phyloP scores from a whole-genome alignment of 2,113 vertebrate species.

The Centropus unirufus region DNA sequence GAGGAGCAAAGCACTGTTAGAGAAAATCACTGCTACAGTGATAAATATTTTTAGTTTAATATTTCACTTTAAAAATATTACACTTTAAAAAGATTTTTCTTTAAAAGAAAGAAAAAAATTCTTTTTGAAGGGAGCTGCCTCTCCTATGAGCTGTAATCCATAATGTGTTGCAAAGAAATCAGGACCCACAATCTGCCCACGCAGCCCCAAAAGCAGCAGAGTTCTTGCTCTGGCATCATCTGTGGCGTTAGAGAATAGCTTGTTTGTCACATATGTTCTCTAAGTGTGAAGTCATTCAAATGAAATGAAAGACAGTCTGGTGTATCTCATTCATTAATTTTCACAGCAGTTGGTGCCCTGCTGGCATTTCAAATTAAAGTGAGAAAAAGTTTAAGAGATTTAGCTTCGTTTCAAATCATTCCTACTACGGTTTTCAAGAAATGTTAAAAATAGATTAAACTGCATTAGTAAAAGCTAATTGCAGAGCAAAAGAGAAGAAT shows the following conservation, averaged over 20 bases:
- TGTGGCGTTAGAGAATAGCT: conserved; percentile 13
- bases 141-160: not conserved
- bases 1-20: not conserved
- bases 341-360: conserved; percentile 79
- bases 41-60: not conserved
- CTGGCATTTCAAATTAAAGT: conserved; percentile 77
- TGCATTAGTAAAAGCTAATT: conserved; percentile 72
- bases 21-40: fast-evolving
- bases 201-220: not conserved
- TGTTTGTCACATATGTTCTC: conserved; percentile 63
- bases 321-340: conserved; percentile 79
- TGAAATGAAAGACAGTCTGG: conserved; percentile 74
- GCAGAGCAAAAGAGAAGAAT: conserved; percentile 63
- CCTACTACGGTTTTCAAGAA: conserved; percentile 71
- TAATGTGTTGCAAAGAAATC: not conserved
- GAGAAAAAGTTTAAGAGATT: conserved; percentile 74
- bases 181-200: not conserved
- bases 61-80: too few relatives aligned
- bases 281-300: conserved; percentile 62
- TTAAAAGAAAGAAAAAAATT: not conserved
- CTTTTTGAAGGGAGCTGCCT: not conserved
- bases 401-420: conserved; percentile 72
- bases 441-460: conserved; percentile 69
- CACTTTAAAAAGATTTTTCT: not conserved
- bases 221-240: conserved; percentile 10